Evolutionary conservation across 1,140 invertebrate genomes (phyloP), one percentile per base, ranked within the genome.

Genomic region (Saccostrea glomerata): DNA sequence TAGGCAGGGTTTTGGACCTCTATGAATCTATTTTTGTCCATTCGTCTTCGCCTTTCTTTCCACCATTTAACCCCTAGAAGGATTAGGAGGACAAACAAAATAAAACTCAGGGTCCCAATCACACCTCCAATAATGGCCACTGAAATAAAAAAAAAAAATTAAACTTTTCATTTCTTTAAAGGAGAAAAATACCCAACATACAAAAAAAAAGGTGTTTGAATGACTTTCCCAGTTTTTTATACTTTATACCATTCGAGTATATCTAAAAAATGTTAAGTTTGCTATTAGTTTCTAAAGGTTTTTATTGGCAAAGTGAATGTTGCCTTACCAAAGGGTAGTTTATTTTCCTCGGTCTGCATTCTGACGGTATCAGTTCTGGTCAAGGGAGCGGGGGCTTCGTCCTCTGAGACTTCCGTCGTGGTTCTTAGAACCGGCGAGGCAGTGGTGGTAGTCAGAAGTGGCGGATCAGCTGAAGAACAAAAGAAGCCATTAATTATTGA

Each of bases 101-200:
- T 91, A 9, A 94, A 90, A 30, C 91, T 92, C 2, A 94, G 90
- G 0, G 92, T 92, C 23, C 94, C 94, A 73, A 94, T 94, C 5
- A 94, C 94, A 55, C 94, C 93, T 13, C 93, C 92, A 54, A 93
- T 92, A 85, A 94, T 94, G 25, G 93, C 94, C 87, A 93, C 94
- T 94, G 92, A 84, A 93, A 93, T 30, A 40, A 13, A 55, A 56
- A 36, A 56, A 36, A 87, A 87, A 87, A 15, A 13, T 40, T 13
- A 0, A 47, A 47, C 47, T 47, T 47, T 47, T 9, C 5, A 47
- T 47, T 7, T 47, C 47, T 47, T 23, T n/a, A 58, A 30, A 20
- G 55, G 15, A 56, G 25, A 30, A 20, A 0, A 56, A 20, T 63
- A 7, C 6, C 58, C 5, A 60, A 20, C 58, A 20, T 63, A 36